Percentiles rank a stretch among this genome's conserved stretches.
phyloP scores from a whole-genome alignment of 2,888 invertebrate genomes.

The Cacoxenus indagator region DNA sequence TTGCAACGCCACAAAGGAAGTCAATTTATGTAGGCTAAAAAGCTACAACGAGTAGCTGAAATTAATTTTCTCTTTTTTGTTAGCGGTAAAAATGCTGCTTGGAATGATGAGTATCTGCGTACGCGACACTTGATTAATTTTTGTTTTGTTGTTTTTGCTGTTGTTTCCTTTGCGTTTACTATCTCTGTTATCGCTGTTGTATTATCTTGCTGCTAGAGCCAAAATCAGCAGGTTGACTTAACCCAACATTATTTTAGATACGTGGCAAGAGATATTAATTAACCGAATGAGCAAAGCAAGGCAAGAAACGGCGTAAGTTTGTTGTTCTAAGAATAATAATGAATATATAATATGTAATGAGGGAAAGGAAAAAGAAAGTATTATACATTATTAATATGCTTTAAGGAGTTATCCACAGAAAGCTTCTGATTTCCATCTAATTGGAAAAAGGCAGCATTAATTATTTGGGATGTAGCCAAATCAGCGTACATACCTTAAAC shows the following conservation, averaged over 20 bases:
- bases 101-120: background rate
- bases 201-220: background rate
- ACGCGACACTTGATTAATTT: conserved; percentile 5
- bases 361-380: no score
- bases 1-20: background rate
- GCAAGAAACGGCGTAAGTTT: conserved; percentile 23
- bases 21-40: background rate
- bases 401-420: no score
- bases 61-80: conserved; percentile 4
- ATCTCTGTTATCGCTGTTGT: conserved; percentile 35
- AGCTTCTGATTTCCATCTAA: no score
- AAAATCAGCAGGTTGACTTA: background rate
- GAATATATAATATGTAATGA: no score
- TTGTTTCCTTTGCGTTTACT: conserved; percentile 17
- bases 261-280: background rate
- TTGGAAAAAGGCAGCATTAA: no score
- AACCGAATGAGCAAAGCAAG: background rate
- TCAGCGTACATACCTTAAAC: no score
- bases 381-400: no score
- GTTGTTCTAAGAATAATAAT: no score
- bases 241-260: background rate
- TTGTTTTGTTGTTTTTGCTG: conserved; percentile 22
- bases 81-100: background rate
- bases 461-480: no score
- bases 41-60: background rate